A percentile compares a stretch with the other conserved stretches of the same genome.
Conservation (phyloP, 1,140 invertebrate species). For the Bicyclus anynana region DNA sequence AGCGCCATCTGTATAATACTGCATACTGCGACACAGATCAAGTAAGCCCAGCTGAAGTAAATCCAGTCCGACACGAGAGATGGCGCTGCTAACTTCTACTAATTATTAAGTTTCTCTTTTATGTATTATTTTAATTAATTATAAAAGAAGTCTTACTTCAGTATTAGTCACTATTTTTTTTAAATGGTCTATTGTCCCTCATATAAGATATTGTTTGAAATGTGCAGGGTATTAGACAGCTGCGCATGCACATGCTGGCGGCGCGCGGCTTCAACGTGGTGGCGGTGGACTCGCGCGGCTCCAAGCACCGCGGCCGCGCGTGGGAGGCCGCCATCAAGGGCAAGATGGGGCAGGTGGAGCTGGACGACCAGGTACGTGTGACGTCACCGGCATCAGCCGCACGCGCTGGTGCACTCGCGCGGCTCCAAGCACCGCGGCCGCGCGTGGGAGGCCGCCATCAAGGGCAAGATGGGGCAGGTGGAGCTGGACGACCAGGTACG, state of each 20-base stretch:
- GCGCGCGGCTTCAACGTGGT: slow-evolving; percentile 98
- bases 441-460: slow-evolving; percentile 93
- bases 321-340: slow-evolving; percentile 95
- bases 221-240: slow-evolving; percentile 88
- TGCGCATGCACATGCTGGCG: slow-evolving; percentile 96
- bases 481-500: slow-evolving; percentile 93
- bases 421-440: slow-evolving; percentile 96
- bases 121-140: too few species aligned
- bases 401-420: slow-evolving; percentile 95
- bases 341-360: slow-evolving; percentile 95
- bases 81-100: too few species aligned
- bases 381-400: neutral
- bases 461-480: slow-evolving; percentile 94
- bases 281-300: slow-evolving; percentile 96
- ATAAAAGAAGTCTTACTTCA: too few species aligned
- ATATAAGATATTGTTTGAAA: too few species aligned
- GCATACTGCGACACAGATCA: too few species aligned
- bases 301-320: slow-evolving; percentile 91
- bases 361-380: slow-evolving; percentile 88
- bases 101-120: too few species aligned
- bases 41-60: too few species aligned
- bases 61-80: too few species aligned
- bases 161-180: too few species aligned
- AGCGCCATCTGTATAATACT: too few species aligned
- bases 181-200: too few species aligned